Percentiles rank a stretch among this genome's conserved stretches.
These are phyloP conservation scores for Lymantria monacha DNA, from an alignment of 2,888 invertebrate species.

Conservation along the genomic window DNA sequence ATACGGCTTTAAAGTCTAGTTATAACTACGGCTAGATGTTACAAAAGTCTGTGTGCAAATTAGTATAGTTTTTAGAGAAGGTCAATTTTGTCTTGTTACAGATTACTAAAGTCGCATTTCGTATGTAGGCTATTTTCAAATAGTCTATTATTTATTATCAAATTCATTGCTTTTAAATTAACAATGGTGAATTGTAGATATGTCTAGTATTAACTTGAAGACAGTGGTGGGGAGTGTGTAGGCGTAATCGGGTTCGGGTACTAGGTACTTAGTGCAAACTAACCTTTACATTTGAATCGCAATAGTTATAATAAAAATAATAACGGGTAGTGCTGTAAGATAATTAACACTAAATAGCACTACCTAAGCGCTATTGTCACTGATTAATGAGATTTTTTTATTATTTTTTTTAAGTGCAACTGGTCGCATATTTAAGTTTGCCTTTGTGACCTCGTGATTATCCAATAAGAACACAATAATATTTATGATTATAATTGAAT, in stretches of 20 bases:
- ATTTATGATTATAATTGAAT: too few relatives aligned
- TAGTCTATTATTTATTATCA: constrained; percentile 46
- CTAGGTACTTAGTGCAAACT: constrained; percentile 31
- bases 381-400: too few relatives aligned
- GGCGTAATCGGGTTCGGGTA: constrained; percentile 38
- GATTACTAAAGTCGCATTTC: constrained; percentile 51
- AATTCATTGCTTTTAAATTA: constrained; percentile 47
- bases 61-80: constrained; percentile 43
- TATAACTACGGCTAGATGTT: constrained; percentile 14
- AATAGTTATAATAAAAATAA: not conserved
- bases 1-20: constrained; percentile 3
- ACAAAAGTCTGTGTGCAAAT: constrained; percentile 33
- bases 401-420: too few relatives aligned
- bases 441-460: too few relatives aligned
- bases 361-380: too few relatives aligned
- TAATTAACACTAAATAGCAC: too few relatives aligned
- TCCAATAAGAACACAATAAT: too few relatives aligned
- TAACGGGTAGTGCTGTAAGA: too few relatives aligned
- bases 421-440: too few relatives aligned
- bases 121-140: constrained; percentile 44
- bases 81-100: constrained; percentile 54
- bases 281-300: not conserved
- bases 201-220: constrained; percentile 31
- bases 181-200: constrained; percentile 31
- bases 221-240: constrained; percentile 33